Conservation (phyloP, 2,888 invertebrate genomes). For the Clusia tigrina region DNA sequence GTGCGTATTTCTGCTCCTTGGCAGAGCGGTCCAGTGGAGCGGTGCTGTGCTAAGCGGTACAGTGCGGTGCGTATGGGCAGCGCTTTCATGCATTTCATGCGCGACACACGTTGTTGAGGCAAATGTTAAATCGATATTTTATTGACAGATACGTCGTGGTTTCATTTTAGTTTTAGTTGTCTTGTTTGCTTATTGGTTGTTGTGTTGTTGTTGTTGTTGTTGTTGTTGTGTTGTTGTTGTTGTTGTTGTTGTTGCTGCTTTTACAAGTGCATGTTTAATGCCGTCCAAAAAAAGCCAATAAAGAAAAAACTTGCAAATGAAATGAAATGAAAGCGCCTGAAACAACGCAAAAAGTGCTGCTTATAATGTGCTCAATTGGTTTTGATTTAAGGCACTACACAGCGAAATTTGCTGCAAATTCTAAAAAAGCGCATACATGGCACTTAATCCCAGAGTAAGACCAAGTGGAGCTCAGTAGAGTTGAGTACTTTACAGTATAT, state of each 20-base stretch:
- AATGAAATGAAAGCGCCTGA: too few species aligned
- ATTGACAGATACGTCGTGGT: constrained; percentile 49
- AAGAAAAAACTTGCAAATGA: not conserved
- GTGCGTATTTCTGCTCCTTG: not conserved
- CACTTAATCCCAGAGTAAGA: too few species aligned
- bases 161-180: constrained; percentile 15
- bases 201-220: constrained; percentile 19
- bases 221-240: constrained; percentile 21
- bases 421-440: too few species aligned
- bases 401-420: too few species aligned
- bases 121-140: constrained; percentile 52
- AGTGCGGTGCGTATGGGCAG: too few species aligned
- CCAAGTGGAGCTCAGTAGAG: too few species aligned
- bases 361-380: too few species aligned
- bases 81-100: constrained; percentile 20
- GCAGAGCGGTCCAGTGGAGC: too few species aligned
- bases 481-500: too few species aligned
- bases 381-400: too few species aligned
- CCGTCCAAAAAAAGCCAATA: not conserved
- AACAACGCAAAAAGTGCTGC: too few species aligned
- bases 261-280: not conserved
- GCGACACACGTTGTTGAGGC: constrained; percentile 47
- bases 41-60: too few species aligned
- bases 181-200: constrained; percentile 19
- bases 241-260: constrained; percentile 13